Evolutionary conservation across 2,888 invertebrate genomes (phyloP), one percentile per base, ranked within the genome.

Genomic region (Baccha elongata): DNA sequence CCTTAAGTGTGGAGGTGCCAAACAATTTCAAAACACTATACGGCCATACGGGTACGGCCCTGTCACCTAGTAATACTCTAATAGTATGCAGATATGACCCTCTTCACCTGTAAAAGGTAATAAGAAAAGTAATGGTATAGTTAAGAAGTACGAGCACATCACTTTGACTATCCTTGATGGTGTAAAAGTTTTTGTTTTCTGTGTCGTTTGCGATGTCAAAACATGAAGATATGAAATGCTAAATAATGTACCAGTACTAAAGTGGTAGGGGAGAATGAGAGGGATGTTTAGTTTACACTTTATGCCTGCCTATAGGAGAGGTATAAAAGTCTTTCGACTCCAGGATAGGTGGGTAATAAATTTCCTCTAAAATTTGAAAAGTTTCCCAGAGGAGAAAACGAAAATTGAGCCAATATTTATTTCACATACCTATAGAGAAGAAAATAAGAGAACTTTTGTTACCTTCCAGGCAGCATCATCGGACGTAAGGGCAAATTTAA

Each of bases 211-310:
- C 60, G 64, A 68, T 83, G 78, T 78, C 72, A 78, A 64, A 73
- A 72, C 83, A 83, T 58, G 55, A 44, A 83, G 72, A 78, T 78
- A 83, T 83, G 64, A 83, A 83, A 83, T 83, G 60, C 72, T 83
- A 72, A 83, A 78, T 83, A 78, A 73, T 72, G 71, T 71, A 72
- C 60, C 75, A 71, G 60, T 32, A 40, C 23, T 40, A 64, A 75
- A 58, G 13, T 50, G 35, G 15, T 35, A 48, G 13, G 32, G n/a
- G 29, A 19, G 10, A 17, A 40, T 11, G 44, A 29, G 19, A 50
- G 23, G n/a, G 23, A 5, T 23, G 23, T 23, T 23, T 23, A 23
- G 23, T 23, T 3, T 23, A 23, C 23, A 23, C n/a, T n/a, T n/a
- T 23, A 23, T 23, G 17, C 35, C 3, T 15, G 13, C 0, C 13